Evolutionary conservation across 1,140 invertebrate species (phyloP), one percentile per base, ranked within the genome.

Genomic region (Linepithema humile): DNA sequence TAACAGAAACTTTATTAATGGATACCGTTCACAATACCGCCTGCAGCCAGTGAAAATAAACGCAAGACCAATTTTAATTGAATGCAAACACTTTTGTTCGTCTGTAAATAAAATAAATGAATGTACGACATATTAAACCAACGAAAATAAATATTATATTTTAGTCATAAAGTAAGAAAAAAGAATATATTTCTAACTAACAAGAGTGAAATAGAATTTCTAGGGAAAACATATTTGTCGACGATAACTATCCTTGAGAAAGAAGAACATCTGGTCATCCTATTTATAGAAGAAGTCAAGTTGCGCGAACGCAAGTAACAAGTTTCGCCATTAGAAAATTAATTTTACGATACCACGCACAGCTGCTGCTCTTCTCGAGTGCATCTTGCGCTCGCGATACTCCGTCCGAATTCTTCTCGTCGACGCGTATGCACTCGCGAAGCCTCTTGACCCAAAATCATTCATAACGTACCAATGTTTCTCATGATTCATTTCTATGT

Each of bases 1-100:
- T 78, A 69, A 69, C 23, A 55, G 62, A 69, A 55, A 9, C 29
- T 69, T 38, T 69, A 69, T 78, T 69, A 78, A 55, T 17, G 55
- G 60, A 7, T n/a, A 38, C 4, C 38, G 55, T 48, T n/a, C 23
- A 32, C 50, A 43, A 29, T 23, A 10, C 17, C 17, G 40, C 40
- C 20, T 32, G n/a, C 72, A 20, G 10, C 6, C 23, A 2, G 53
- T 26, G 10, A 20, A 50, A 35, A 64, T 48, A n/a, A 65, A 77
- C 4, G 53, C 55, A n/a, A 40, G 1, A 45, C 0, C 0, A 45
- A 45, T 45, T 12, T 40, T 29, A 26, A 60, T 60, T 1, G 23
- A 15, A 6, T n/a, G 9, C 29, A 70, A 3, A 35, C 2, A 4
- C n/a, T 59, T 5, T n/a, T 6, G 4, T 40, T 26, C 26, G 23